phyloP scores from a whole-genome alignment of 2,797 vertebrate species.

The Columba guinea region DNA sequence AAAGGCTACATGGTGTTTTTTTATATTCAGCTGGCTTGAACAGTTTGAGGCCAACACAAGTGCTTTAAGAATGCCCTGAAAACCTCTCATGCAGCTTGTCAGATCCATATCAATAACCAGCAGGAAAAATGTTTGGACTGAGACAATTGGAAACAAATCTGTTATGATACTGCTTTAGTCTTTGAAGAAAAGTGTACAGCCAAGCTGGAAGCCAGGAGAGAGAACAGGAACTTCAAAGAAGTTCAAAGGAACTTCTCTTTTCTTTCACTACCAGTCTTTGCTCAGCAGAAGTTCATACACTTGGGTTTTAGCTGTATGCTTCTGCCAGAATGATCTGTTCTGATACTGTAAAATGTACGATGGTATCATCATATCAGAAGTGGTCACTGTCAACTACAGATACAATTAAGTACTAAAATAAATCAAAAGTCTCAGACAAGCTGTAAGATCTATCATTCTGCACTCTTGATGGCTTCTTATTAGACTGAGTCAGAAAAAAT shows the following conservation, averaged over 20 bases:
- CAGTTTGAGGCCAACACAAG: background rate
- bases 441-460: background rate
- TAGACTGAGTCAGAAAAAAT: background rate
- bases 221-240: conserved; percentile 38
- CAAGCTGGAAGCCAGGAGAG: conserved; percentile 35
- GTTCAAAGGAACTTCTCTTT: conserved; percentile 35
- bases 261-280: background rate
- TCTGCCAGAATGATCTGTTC: conserved; percentile 3
- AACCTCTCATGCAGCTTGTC: conserved; percentile 6
- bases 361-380: background rate
- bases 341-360: background rate
- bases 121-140: conserved; percentile 26
- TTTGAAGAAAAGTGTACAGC: conserved; percentile 33
- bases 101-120: conserved; percentile 48
- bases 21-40: background rate
- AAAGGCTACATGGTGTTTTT: background rate
- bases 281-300: background rate
- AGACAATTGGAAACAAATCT: conserved; percentile 49
- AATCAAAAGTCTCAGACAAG: background rate
- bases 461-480: background rate
- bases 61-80: background rate
- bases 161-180: conserved; percentile 14
- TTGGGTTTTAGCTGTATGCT: background rate
- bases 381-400: background rate
- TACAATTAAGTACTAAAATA: background rate